Percentiles rank a stretch among this genome's conserved stretches.
phyloP scores from a whole-genome alignment of 2,797 vertebrate genomes.

The Nothura maculosa region DNA sequence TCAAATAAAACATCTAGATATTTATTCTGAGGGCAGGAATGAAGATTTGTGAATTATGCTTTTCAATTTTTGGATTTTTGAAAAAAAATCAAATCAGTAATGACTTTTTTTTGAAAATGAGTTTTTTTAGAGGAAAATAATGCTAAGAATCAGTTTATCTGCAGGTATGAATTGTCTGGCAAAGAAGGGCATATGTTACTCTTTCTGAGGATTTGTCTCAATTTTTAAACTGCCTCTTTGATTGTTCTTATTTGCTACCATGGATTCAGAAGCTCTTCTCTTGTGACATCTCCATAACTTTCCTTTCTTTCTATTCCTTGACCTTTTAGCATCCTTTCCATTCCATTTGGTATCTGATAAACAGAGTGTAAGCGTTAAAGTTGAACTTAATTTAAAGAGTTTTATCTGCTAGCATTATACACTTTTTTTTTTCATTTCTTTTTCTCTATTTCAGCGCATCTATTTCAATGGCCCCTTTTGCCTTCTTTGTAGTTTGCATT shows the following conservation, averaged over 20 bases:
- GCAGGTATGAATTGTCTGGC: neutral
- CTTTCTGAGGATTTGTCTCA: neutral
- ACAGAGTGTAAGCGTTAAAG: neutral
- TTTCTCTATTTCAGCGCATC: neutral
- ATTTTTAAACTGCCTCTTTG: neutral
- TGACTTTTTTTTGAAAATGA: neutral
- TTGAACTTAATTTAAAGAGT: neutral
- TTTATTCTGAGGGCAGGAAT: neutral
- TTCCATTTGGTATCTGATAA: neutral
- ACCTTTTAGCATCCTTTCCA: neutral
- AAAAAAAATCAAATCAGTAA: neutral
- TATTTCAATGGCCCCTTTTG: neutral
- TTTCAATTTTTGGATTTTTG: neutral
- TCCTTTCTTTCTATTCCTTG: neutral
- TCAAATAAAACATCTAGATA: conserved; percentile 7
- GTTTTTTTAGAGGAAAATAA: neutral
- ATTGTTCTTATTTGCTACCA: neutral
- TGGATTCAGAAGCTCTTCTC: neutral
- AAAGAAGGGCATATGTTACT: neutral
- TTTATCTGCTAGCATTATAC: neutral
- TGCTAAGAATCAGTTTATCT: neutral
- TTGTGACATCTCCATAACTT: neutral
- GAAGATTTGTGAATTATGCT: neutral
- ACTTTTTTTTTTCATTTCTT: neutral
- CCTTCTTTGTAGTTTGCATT: neutral